Evolutionary conservation across 2,888 invertebrate species (phyloP).

Genomic region (Blomia tropicalis): DNA sequence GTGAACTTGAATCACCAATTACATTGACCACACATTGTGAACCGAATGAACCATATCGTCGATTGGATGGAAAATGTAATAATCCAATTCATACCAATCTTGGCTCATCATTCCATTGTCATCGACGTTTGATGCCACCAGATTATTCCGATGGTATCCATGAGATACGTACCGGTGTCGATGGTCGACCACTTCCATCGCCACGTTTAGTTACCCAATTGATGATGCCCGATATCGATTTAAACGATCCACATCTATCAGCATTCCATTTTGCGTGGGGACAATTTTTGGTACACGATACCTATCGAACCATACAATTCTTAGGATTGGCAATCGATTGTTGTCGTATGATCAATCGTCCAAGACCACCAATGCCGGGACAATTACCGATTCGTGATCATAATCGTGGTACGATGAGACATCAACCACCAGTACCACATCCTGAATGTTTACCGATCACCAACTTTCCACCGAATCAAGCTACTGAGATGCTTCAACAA

Average conservation of each 20-base stretch:
- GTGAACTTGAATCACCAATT: constrained; percentile 2
- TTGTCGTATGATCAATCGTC: constrained; percentile 16
- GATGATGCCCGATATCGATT: constrained; percentile 18
- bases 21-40: constrained; percentile 9
- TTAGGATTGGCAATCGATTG: constrained; percentile 12
- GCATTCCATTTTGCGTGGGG: constrained; percentile 25
- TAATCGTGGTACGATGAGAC: neutral
- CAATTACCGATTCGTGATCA: neutral
- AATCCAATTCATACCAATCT: constrained; percentile 36
- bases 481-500: constrained; percentile 21
- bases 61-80: constrained; percentile 37
- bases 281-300: constrained; percentile 67
- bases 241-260: constrained; percentile 8
- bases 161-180: constrained; percentile 41
- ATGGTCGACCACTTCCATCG: constrained; percentile 38
- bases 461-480: constrained; percentile 13
- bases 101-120: constrained; percentile 37
- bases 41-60: constrained; percentile 19
- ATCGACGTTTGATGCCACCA: constrained; percentile 37
- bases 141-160: constrained; percentile 41
- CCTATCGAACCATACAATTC: constrained; percentile 42
- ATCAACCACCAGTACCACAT: constrained; percentile 13
- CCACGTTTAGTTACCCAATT: constrained; percentile 29
- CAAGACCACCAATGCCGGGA: neutral
- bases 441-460: constrained; percentile 22